Conservation (phyloP, 2,113 vertebrate species). For the Passer domesticus region DNA sequence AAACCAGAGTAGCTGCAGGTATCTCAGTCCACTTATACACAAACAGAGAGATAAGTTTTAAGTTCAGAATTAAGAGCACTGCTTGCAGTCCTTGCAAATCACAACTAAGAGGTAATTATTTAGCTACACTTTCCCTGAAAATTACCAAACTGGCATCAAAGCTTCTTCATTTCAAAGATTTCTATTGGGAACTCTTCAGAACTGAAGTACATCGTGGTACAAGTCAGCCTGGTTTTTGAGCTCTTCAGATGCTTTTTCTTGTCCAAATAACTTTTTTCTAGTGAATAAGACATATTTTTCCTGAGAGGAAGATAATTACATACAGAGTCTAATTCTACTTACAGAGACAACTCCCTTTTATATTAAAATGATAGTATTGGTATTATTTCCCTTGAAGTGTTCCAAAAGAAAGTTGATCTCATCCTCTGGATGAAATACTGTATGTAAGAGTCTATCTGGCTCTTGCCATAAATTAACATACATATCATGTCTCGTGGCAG, state of each 20-base stretch:
- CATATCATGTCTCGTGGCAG: neutral
- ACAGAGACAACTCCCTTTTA: neutral
- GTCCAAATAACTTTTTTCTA: constrained; percentile 46
- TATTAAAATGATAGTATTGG: neutral
- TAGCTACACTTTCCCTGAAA: neutral
- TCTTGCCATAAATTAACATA: neutral
- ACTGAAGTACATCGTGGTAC: neutral
- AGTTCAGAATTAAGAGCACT: constrained; percentile 15
- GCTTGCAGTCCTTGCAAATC: constrained; percentile 15
- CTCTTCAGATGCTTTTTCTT: constrained; percentile 57
- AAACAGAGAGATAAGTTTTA: constrained; percentile 27
- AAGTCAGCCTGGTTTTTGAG: constrained; percentile 30
- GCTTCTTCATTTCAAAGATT: constrained; percentile 15
- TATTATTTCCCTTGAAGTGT: neutral
- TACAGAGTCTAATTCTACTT: constrained; percentile 16
- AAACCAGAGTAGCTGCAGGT: constrained; percentile 45
- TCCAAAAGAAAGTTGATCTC: constrained; percentile 3
- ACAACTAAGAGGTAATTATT: constrained; percentile 42
- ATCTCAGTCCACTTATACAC: constrained; percentile 49
- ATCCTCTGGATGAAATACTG: neutral
- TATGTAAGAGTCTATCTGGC: neutral
- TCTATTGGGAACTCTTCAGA: constrained; percentile 51
- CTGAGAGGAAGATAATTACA: constrained; percentile 29
- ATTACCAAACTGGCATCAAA: neutral
- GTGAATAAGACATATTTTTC: constrained; percentile 44